Percentiles rank a stretch among this genome's conserved stretches.
These are phyloP conservation scores for Nyctalus aviator DNA, from an alignment of 2,797 vertebrate species.

Conservation along the genomic window DNA sequence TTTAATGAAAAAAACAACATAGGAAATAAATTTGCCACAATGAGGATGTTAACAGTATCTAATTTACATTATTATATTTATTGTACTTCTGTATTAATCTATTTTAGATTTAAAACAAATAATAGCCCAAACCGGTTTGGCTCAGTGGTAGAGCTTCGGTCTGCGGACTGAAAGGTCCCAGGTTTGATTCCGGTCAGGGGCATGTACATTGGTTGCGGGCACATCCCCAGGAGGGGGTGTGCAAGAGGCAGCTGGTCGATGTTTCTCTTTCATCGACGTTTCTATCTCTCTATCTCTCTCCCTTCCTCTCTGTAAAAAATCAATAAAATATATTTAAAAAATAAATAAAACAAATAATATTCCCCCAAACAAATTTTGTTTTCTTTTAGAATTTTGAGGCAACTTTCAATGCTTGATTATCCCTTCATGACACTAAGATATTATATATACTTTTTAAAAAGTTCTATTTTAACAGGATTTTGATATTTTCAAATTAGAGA, in stretches of 20 bases:
- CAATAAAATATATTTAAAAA: too few relatives aligned
- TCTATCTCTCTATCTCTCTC: too few relatives aligned
- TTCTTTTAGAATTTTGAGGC: not conserved
- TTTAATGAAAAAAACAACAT: not conserved
- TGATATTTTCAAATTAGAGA: not conserved
- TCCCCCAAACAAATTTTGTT: not conserved
- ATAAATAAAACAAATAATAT: constrained; percentile 19
- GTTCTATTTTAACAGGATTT: not conserved
- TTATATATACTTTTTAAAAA: not conserved
- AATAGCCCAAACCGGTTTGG: too few relatives aligned
- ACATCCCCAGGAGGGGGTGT: too few relatives aligned
- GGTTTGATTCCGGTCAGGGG: too few relatives aligned
- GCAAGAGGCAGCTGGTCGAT: too few relatives aligned
- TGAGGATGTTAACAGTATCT: not conserved
- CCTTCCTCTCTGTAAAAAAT: too few relatives aligned
- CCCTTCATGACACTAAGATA: not conserved
- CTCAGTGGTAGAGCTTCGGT: too few relatives aligned
- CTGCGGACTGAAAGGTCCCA: too few relatives aligned
- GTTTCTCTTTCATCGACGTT: too few relatives aligned
- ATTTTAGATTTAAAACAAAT: constrained; percentile 5
- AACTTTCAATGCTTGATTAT: not conserved
- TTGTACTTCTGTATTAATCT: not conserved
- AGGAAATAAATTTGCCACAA: not conserved
- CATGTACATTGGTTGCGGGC: too few relatives aligned
- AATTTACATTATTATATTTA: not conserved